These are phyloP conservation scores for Nomada hirtipes DNA, from an alignment of 2,888 invertebrate species.

Conservation along the genomic window DNA sequence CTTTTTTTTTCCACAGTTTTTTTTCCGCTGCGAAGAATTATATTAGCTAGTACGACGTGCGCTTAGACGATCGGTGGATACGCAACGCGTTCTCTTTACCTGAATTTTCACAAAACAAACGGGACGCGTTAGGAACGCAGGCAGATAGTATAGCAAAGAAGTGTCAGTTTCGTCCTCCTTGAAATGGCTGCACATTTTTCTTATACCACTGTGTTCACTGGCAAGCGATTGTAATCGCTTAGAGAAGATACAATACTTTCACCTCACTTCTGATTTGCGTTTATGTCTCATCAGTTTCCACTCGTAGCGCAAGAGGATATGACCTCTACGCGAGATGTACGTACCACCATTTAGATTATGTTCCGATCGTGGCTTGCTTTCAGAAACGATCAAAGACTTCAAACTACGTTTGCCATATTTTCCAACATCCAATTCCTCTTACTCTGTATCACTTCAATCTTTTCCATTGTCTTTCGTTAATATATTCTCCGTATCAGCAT, in stretches of 20 bases:
- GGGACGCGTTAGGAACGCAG: constrained; percentile 59
- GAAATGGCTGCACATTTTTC: constrained; percentile 78
- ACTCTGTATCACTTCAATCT: neutral
- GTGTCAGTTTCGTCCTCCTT: constrained; percentile 76
- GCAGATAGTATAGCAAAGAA: constrained; percentile 67
- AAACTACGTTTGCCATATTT: neutral
- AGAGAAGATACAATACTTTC: constrained; percentile 68
- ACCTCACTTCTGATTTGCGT: constrained; percentile 64
- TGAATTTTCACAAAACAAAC: constrained; percentile 50
- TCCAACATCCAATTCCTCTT: constrained; percentile 1
- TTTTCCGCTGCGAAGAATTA: constrained; percentile 23
- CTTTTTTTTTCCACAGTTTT: constrained; percentile 40
- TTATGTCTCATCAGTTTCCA: constrained; percentile 59
- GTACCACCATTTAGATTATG: constrained; percentile 46
- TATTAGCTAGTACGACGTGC: constrained; percentile 13
- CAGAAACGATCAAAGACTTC: constrained; percentile 20
- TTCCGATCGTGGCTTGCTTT: constrained; percentile 24
- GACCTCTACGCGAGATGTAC: constrained; percentile 65
- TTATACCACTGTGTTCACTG: constrained; percentile 60
- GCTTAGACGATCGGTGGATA: constrained; percentile 24
- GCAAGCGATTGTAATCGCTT: constrained; percentile 63
- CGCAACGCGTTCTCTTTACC: constrained; percentile 33
- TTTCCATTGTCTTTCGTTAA: neutral
- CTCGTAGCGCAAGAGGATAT: constrained; percentile 57
- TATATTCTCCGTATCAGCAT: no score